Percentiles rank a stretch among this genome's conserved stretches.
phyloP scores from a whole-genome alignment of 2,888 invertebrate species.

The Stenurella melanura region DNA sequence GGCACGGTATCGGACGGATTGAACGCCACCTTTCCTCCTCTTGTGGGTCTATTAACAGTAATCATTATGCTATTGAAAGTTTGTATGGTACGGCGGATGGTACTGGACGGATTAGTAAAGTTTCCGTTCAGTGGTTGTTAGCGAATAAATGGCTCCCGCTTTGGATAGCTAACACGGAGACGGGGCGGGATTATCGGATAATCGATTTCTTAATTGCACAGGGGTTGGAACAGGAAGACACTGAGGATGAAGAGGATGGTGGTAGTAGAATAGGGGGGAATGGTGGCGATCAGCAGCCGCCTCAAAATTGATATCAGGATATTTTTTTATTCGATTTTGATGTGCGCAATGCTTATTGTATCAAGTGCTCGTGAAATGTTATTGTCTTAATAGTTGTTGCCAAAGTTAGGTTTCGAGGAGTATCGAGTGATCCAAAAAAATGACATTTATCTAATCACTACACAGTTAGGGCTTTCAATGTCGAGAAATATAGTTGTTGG shows the following conservation, averaged over 20 bases:
- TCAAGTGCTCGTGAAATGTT: not conserved
- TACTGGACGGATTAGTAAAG: slow-evolving; percentile 76
- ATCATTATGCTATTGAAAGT: slow-evolving; percentile 73
- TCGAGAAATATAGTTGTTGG: no score
- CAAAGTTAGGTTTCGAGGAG: not conserved
- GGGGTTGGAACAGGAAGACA: slow-evolving; percentile 64
- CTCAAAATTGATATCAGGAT: slow-evolving; percentile 33
- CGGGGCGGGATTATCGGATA: slow-evolving; percentile 72
- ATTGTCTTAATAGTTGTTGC: not conserved
- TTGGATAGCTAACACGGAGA: slow-evolving; percentile 77
- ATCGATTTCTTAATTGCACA: slow-evolving; percentile 70
- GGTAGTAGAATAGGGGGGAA: not conserved
- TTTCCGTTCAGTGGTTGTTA: slow-evolving; percentile 80
- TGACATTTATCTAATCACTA: not conserved
- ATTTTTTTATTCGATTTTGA: not conserved
- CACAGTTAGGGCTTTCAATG: no score
- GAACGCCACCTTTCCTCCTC: slow-evolving; percentile 80
- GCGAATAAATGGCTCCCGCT: slow-evolving; percentile 81
- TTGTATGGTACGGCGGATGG: slow-evolving; percentile 68
- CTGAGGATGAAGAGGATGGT: slow-evolving; percentile 52
- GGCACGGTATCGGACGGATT: slow-evolving; percentile 75
- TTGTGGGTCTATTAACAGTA: slow-evolving; percentile 77
- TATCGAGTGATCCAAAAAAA: slow-evolving; percentile 1
- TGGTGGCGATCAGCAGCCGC: slow-evolving; percentile 26
- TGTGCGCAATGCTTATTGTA: slow-evolving; percentile 4